Conservation (phyloP, 2,888 invertebrate species). For the Smittia aterrima region DNA sequence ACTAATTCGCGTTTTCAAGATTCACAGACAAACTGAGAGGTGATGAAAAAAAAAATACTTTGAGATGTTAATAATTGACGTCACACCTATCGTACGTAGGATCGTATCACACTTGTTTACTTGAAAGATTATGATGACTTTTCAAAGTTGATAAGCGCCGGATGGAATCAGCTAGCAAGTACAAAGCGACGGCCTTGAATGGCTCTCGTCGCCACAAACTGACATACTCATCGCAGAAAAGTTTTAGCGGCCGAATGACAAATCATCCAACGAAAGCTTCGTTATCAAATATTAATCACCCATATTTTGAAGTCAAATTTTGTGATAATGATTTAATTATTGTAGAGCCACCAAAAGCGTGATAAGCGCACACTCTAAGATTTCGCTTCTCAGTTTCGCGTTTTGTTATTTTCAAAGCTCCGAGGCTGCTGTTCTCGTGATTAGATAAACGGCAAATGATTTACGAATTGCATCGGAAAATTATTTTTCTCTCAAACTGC, state of each 20-base stretch:
- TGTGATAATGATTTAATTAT: conserved; percentile 6
- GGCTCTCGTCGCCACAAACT: background rate
- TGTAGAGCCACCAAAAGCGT: background rate
- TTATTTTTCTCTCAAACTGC: background rate
- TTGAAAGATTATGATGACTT: background rate
- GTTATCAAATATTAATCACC: conserved; percentile 14
- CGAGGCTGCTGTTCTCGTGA: too few species aligned
- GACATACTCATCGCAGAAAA: background rate
- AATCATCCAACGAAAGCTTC: background rate
- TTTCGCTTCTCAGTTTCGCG: too few species aligned
- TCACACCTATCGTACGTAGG: background rate
- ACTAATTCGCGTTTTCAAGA: too few species aligned
- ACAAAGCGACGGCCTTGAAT: background rate
- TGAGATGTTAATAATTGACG: background rate
- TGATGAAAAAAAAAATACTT: too few species aligned
- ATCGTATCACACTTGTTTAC: background rate
- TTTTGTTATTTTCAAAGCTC: too few species aligned
- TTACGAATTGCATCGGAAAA: too few species aligned
- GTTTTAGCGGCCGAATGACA: background rate
- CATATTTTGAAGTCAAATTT: conserved; percentile 15
- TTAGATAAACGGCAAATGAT: too few species aligned
- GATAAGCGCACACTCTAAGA: background rate
- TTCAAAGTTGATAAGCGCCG: background rate
- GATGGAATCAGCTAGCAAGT: background rate
- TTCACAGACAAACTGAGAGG: too few species aligned